These are phyloP conservation scores for Willowsia nigromaculata DNA, from an alignment of 2,888 invertebrate genomes.

Conservation along the genomic window DNA sequence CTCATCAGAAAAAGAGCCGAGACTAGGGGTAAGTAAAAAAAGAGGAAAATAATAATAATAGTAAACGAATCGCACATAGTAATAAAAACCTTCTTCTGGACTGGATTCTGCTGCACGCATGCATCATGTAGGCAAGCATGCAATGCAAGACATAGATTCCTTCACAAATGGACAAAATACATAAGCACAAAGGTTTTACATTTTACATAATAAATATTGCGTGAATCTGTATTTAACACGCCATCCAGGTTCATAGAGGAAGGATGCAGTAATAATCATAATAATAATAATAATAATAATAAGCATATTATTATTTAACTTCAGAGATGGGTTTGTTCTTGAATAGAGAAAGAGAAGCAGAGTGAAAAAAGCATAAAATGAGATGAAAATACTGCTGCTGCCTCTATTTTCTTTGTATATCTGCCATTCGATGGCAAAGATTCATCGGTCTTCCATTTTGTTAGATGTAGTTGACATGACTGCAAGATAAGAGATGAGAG, in stretches of 20 bases:
- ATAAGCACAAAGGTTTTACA: background rate
- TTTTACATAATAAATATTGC: constrained; percentile 34
- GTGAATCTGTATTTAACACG: constrained; percentile 28
- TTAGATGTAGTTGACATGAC: constrained; percentile 14
- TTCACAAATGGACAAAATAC: background rate
- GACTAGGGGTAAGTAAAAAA: constrained; percentile 32
- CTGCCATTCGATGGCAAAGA: background rate
- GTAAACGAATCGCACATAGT: constrained; percentile 29
- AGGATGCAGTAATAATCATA: background rate
- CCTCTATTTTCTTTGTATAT: background rate
- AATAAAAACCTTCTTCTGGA: constrained; percentile 9
- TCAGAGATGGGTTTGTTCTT: background rate
- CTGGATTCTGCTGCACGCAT: constrained; percentile 10
- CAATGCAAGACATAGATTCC: background rate
- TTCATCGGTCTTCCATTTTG: background rate
- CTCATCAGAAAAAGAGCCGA: constrained; percentile 52
- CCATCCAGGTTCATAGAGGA: background rate
- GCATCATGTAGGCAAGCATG: constrained; percentile 8
- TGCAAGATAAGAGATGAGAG: background rate
- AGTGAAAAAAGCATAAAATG: background rate
- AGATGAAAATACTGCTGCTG: constrained; percentile 5
- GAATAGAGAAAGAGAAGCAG: background rate
- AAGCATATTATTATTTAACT: constrained; percentile 1
- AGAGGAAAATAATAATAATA: background rate
- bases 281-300: background rate